Percentiles rank a stretch among this genome's conserved stretches.
Evolutionary conservation across 2,113 vertebrate genomes (phyloP).

Genomic region (Columba livia): DNA sequence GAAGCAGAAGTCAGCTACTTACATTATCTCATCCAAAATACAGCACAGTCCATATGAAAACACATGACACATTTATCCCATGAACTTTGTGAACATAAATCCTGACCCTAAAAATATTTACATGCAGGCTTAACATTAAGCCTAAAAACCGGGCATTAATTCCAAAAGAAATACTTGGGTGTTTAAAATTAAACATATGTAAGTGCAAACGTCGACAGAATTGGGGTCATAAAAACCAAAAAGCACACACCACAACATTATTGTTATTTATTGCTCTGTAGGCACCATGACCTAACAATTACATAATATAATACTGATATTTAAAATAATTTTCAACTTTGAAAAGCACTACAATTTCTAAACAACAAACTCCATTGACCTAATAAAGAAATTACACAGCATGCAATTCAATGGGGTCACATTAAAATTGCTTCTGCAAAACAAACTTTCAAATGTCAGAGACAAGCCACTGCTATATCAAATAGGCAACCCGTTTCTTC

Average conservation of each 20-base stretch:
- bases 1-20: background rate
- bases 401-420: background rate
- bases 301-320: background rate
- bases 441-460: background rate
- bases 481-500: background rate
- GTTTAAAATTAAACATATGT: slow-evolving; percentile 12
- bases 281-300: background rate
- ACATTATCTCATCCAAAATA: background rate
- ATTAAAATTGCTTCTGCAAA: slow-evolving; percentile 2
- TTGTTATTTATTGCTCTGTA: background rate
- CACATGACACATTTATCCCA: background rate
- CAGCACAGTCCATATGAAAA: background rate
- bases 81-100: background rate
- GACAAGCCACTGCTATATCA: background rate
- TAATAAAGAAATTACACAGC: slow-evolving; percentile 26
- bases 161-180: background rate
- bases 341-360: background rate
- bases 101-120: slow-evolving; percentile 25
- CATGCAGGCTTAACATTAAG: slow-evolving; percentile 19
- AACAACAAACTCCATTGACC: background rate
- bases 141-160: slow-evolving; percentile 8
- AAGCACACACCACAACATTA: background rate
- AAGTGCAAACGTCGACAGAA: background rate
- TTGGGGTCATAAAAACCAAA: background rate
- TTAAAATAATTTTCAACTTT: background rate